Base-by-base conservation (phyloP, 2,113 vertebrate species). In the Cyrtonyx montezumae region DNA sequence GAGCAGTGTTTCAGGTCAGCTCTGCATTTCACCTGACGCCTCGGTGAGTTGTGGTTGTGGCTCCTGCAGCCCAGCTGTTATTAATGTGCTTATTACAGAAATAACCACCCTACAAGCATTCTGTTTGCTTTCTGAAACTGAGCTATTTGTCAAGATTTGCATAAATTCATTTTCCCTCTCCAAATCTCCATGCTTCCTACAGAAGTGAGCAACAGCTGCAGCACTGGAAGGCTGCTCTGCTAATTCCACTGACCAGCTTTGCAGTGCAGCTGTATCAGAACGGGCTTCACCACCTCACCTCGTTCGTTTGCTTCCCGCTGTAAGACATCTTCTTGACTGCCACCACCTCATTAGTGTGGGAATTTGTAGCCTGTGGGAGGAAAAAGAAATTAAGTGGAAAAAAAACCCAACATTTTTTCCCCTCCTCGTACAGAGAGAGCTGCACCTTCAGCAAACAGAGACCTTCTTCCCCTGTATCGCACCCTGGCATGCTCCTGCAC, bases 311-410 rank as follows among this genome's bases (percentile, higher is more conserved):
- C 94, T 99, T 99, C 69, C 99, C 99, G 95, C 99, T 99, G 49
- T 99, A 99, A 88, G 99, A 99, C 99, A 99, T 99, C 96, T 99
- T 99, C 97, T 99, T 99, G 97, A 99, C 98, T 88, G 99, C 99
- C 97, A 99, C 99, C 98, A 99, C 99, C 96, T 99, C 99, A 20
- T 98, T 99, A 93, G 99, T 99, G 96, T 98, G 99, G 95, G 98
- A 98, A 97, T 99, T 99, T 15, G 99, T 99, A 90, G 99, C 99
- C 99, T 99, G 92, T 40, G 82, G 79, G 4, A 80, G 70, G 21
- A 63, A 10, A 87, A 73, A 92, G 66, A 79, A 46, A 85, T 5
- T 56, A 5, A 85, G 22, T 62, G 77, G 15, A 26, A 51, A 59
- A 74, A 51, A 9, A 73, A 67, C 76, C 2, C 3, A 26, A 6